Evolutionary conservation across 1,140 invertebrate species (phyloP), one percentile per base, ranked within the genome.

Genomic region (Drosophila miranda): DNA sequence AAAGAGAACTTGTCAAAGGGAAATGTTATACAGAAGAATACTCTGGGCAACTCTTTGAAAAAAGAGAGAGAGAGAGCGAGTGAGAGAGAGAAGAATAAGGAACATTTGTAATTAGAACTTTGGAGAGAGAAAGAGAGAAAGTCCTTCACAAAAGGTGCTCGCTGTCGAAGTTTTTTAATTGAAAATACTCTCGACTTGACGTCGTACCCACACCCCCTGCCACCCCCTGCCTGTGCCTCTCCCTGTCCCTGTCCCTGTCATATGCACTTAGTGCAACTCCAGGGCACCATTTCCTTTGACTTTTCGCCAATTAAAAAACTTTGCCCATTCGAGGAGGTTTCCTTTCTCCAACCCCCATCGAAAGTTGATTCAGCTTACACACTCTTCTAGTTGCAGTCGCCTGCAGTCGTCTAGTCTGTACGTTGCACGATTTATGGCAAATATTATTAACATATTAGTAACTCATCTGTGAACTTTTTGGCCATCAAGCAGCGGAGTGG

Each of bases 131-230:
- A 6, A 28, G 28, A 28, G 28, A 2, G 6, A 7, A 2, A 51
- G 51, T 54, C 30, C 52, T 55, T 53, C 56, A 56, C 55, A 51
- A 66, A 59, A 43, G 51, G 67, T 64, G 62, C 26, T 34, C n/a
- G 34, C 42, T 67, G 62, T 67, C 62, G 54, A 75, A 75, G 71
- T 75, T 75, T 75, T 75, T 56, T 75, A 75, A 75, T 75, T 75
- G 72, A 67, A 75, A 75, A 67, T 75, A 66, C 48, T 38, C 48
- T 66, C 63, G 14, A 9, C 4, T 42, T 73, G 59, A 55, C 52
- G 56, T 73, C 16, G 16, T 16, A 16, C 16, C 16, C 66, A n/a
- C n/a, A n/a, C 48, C 26, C 9, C 11, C 11, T 11, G n/a, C 34
- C 16, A 23, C 7, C 26, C 16, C 34, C 4, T 0, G 23, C 23